These are phyloP conservation scores for Unio delphinus DNA, from an alignment of 2,888 invertebrate genomes.

Conservation along the genomic window DNA sequence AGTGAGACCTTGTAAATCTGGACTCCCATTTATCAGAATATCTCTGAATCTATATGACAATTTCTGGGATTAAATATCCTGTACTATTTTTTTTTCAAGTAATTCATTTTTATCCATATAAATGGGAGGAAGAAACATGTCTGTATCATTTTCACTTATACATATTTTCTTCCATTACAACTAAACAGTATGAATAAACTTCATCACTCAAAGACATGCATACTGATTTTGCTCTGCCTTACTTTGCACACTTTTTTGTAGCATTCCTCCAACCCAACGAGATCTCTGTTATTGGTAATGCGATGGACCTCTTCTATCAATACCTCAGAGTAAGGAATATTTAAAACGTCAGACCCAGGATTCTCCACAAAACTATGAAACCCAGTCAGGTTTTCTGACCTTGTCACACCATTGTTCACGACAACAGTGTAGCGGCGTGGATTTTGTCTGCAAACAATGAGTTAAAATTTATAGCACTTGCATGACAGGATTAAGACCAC, in stretches of 20 bases:
- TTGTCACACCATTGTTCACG: slow-evolving; percentile 60
- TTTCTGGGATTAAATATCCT: no score
- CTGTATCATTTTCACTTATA: not conserved
- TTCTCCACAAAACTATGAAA: slow-evolving; percentile 39
- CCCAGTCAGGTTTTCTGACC: slow-evolving; percentile 57
- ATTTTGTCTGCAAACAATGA: slow-evolving; percentile 45
- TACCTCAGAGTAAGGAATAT: slow-evolving; percentile 30
- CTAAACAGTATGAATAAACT: not conserved
- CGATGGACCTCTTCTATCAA: slow-evolving; percentile 49
- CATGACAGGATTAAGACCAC: not conserved
- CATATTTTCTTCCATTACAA: not conserved
- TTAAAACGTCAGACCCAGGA: slow-evolving; percentile 26
- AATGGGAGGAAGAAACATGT: no score
- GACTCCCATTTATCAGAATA: no score
- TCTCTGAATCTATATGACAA: no score
- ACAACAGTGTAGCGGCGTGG: slow-evolving; percentile 59
- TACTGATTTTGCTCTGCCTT: not conserved
- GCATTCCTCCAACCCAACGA: slow-evolving; percentile 53
- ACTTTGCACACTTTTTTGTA: slow-evolving; percentile 62
- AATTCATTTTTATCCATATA: no score
- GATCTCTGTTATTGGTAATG: slow-evolving; percentile 34
- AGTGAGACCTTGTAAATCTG: no score
- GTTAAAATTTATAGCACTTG: not conserved
- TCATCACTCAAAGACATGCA: not conserved
- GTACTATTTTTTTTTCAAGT: no score